A percentile compares a stretch with the other conserved stretches of the same genome.
Evolutionary conservation across 2,797 vertebrate species (phyloP).

Genomic region (Lepus oiostolus): DNA sequence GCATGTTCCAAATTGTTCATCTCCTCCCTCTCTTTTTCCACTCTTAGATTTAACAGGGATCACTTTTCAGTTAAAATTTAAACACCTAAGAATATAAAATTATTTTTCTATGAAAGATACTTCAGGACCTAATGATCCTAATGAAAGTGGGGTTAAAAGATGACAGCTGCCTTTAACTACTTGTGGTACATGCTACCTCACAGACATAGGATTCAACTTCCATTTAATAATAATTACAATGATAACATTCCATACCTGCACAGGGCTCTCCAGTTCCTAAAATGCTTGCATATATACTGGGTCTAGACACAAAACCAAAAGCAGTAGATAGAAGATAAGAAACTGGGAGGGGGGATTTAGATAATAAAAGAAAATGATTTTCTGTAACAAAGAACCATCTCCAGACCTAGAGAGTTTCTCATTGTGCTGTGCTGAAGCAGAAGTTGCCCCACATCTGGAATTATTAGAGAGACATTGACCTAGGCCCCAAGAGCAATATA

Average conservation of each 20-base stretch:
- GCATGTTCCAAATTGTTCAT: no score
- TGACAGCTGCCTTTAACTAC: background rate
- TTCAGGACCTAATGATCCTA: background rate
- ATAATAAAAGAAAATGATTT: background rate
- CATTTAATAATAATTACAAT: background rate
- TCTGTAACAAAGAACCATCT: background rate
- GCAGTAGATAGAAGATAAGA: background rate
- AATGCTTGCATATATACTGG: background rate
- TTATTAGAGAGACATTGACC: no score
- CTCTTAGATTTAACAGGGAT: no score
- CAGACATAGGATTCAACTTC: background rate
- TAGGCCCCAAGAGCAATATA: background rate
- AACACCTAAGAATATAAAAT: no score
- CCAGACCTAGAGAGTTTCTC: background rate
- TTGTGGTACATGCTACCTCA: background rate
- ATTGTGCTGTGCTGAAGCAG: background rate
- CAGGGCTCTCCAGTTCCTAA: background rate
- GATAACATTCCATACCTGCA: background rate
- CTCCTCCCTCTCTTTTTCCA: no score
- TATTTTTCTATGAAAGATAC: background rate
- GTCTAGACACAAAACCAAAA: slow-evolving; percentile 3
- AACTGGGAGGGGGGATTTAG: background rate
- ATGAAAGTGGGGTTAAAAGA: background rate
- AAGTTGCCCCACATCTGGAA: background rate
- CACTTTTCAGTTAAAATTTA: no score